A percentile compares a stretch with the other conserved stretches of the same genome.
These are phyloP conservation scores for Panzeria rudis DNA, from an alignment of 2,888 invertebrate genomes.

Conservation along the genomic window DNA sequence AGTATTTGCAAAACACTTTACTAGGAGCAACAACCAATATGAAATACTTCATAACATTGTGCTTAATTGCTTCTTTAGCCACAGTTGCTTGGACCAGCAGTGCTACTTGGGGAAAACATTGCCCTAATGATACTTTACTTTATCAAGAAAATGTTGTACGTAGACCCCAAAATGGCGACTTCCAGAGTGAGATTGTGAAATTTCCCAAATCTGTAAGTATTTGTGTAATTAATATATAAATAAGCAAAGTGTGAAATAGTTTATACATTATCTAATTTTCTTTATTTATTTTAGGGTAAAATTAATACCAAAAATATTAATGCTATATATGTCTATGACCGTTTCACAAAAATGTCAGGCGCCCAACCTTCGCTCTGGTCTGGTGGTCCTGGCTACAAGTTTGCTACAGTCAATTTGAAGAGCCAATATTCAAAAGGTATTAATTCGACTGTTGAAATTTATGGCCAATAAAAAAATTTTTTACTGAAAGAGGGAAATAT, in stretches of 20 bases:
- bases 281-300: constrained; percentile 68
- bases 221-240: neutral
- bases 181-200: constrained; percentile 43
- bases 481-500: too few relatives aligned
- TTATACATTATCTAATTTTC: neutral
- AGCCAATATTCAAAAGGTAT: constrained; percentile 74
- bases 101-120: constrained; percentile 68
- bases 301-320: constrained; percentile 70
- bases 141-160: constrained; percentile 67
- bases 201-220: constrained; percentile 73
- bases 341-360: constrained; percentile 77
- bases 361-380: constrained; percentile 74
- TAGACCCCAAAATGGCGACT: constrained; percentile 44
- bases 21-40: constrained; percentile 21
- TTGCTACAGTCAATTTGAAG: constrained; percentile 73
- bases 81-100: constrained; percentile 57
- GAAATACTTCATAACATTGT: constrained; percentile 66
- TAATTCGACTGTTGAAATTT: constrained; percentile 76
- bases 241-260: neutral
- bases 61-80: constrained; percentile 65
- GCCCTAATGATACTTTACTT: constrained; percentile 51
- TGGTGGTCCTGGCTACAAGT: constrained; percentile 75
- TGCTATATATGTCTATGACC: constrained; percentile 75
- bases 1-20: neutral
- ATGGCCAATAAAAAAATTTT: constrained; percentile 33